Evolutionary conservation across 2,797 vertebrate genomes (phyloP), one percentile per base, ranked within the genome.

Genomic region (Meriones psammophilus): DNA sequence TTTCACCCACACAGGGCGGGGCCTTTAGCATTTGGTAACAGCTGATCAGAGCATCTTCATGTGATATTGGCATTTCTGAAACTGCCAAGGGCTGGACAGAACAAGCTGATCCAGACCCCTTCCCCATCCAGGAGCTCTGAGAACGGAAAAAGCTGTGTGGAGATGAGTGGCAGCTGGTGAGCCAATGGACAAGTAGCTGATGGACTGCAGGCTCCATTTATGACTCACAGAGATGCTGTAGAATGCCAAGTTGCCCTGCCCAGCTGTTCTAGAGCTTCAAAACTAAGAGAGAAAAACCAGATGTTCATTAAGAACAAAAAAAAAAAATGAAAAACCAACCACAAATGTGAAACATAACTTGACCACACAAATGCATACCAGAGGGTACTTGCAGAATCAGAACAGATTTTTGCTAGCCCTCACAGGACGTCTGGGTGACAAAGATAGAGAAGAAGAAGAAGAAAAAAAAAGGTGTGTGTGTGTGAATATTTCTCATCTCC

Each of bases 211-310:
- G 36, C 33, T 89, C 92, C 50, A 66, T 81, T 20, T 64, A 81
- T 92, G 94, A 92, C 83, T 91, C 76, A 88, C 54, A 77, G 81
- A 89, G 74, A 56, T 33, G 22, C 58, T 33, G 3, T 66, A 90
- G 64, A 68, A 92, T 81, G 95, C 95, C 96, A 97, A 97, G 69
- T 42, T 36, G 89, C 94, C 88, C 89, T 64, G 78, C 78, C 94
- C 93, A 95, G 76, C 77, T 97, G 86, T 66, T 64, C 95, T 93
- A 94, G 86, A 97, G 79, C 36, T 66, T 97, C 71, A 92, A 1
- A 0, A 90, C 85, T 56, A 81, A 94, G 93, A 92, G 93, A 96
- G 64, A 92, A 39, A 95, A 87, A 96, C 91, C 95, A 97, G 97
- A 97, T 97, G 97, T 97, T 94, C 93, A 92, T 89, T 77, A 18